Base-by-base conservation (phyloP, 2,888 invertebrate genomes). In the Hanleya hanleyi region DNA sequence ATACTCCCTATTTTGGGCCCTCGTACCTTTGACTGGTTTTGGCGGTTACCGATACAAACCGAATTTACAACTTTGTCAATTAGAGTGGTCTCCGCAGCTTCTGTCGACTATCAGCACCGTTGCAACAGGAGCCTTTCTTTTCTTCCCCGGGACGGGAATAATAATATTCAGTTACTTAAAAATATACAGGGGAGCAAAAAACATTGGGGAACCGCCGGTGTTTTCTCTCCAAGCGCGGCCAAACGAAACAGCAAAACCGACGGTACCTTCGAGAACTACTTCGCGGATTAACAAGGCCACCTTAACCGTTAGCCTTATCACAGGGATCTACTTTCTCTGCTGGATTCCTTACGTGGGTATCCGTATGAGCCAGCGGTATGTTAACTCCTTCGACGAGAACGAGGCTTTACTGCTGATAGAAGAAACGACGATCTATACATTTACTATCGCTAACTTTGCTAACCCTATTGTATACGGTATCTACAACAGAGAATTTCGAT, bases 261-360 rank as follows among this genome's bases (percentile, higher is more conserved):
- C 57, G 12, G 32, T 29, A 15, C 26, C 26, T 2, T 15, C 1
- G 9, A 18, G 9, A 22, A 18, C 4, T 7, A 15, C 57, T 57
- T 57, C 32, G 1, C 22, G 32, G 2, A 4, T 26, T 22, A 57
- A 26, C 29, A 57, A 57, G 9, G 57, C 29, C 22, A 57, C 57
- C 26, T 15, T 15, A 32, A 57, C 57, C 15, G 29, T 57, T 15
- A 4, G 15, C 29, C 32, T 57, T 1, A 26, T 57, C 22, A 57
- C 57, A 15, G 57, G 57, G 26, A 26, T 57, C 57, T 57, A 57
- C 57, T 47, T 47, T 47, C 47, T 47, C 47, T 47, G 47, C 47
- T 47, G 47, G 47, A 47, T 47, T 5, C 47, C 47, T 4, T 47
- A 5, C 22, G 47, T 47, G 4, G 47, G 4, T 7, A 47, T 47